Evolutionary conservation across 2,888 invertebrate genomes (phyloP), one percentile per base, ranked within the genome.

Genomic region (Autographa gamma): DNA sequence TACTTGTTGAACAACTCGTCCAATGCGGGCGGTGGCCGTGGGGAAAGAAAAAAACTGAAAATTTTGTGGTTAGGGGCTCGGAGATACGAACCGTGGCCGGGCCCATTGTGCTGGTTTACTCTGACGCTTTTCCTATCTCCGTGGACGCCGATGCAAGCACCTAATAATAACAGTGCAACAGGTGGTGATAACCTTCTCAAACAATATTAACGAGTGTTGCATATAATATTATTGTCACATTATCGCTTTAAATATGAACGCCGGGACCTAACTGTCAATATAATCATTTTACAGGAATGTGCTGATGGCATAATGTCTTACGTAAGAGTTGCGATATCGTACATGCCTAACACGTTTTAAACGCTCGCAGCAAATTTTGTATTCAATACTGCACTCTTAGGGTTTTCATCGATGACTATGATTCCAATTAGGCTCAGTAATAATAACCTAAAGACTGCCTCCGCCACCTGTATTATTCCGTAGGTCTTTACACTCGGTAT

Each of bases 11-110:
- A 86, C 88, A 80, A 87, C 74, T 81, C 74, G 80, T 80, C 81
- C 86, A 82, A 94, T 94, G 93, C 94, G 94, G 94, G 93, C 89
- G 77, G 79, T 79, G 86, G 77, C 86, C 78, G 71, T 69, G 81
- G 81, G 69, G 74, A 73, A 80, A 85, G 85, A 83, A 89, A 90
- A 90, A 91, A 25, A 92, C 88, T 86, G 73, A 87, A 89, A 91
- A 90, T 88, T 87, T 91, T 92, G 93, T 90, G 93, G 93, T 92
- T 87, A 89, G 86, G 80, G 84, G 81, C 84, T 82, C 81, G 81
- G 81, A 84, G 83, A 80, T 78, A 81, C 85, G 85, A 84, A 88
- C 81, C 83, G 82, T 74, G 78, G 83, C 81, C 60, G 63, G 41
- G 38, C 62, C 64, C 83, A 85, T 88, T 87, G 85, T 88, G 76